Evolutionary conservation across 2,113 vertebrate genomes (phyloP), one percentile per base, ranked within the genome.

Genomic region (Hyperopisus bebe): DNA sequence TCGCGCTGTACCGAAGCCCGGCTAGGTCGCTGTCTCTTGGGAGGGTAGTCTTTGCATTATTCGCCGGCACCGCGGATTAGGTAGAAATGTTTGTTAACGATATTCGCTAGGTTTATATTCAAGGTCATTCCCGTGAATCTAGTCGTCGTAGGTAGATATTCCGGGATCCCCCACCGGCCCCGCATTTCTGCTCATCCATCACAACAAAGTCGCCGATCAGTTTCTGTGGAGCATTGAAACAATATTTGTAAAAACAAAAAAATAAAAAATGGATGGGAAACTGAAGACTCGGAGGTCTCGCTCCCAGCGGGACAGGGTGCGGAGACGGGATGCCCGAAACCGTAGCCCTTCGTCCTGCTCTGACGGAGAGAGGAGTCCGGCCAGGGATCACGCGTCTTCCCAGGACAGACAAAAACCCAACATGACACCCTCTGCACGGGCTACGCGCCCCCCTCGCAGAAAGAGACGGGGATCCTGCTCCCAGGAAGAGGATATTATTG

Each of bases 401-500:
- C 94, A 95, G 51, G 92, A 93, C 89, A 89, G 92, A 62, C 88
- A 92, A 15, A 90, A 90, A 5, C 92, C 91, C 86, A 92, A 91
- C 90, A 90, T 91, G 90, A 88, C 70, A 82, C 90, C 90, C 88
- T 90, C 92, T 86, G 92, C 66, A 89, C 70, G 90, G 42, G 55
- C 74, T 39, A 89, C 90, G 77, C 93, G 94, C 83, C 94, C 94
- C 88, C 95, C 94, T 90, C 93, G 96, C 90, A 95, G 95, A 90
- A 94, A 95, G 86, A 94, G 96, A 91, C 93, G 95, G 50, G 96
- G 95, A 92, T 96, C 95, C 87, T 95, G 95, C 91, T 96, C 96
- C 47, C 96, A 96, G 92, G 96, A 96, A 88, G 96, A 96, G 93
- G 96, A 96, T 90, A 93, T 97, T 91, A 95, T 97, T 91, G 96